Percentiles rank a stretch among this genome's conserved stretches.
Conservation (phyloP, 2,113 vertebrate species). For the Dipodomys stephensi region DNA sequence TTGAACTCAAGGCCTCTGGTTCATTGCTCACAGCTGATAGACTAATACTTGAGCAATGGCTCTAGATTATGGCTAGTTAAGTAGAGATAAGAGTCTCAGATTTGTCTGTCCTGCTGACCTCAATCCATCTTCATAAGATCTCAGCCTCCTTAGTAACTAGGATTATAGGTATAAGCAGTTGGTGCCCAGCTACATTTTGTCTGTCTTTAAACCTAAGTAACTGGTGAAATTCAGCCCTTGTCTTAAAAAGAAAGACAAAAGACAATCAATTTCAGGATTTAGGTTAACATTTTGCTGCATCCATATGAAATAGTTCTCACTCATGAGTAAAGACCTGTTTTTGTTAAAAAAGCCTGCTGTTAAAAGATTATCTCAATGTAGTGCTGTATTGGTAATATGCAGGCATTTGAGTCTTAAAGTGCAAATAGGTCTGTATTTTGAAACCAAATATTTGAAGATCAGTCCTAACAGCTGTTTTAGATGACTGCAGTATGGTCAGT, state of each 20-base stretch:
- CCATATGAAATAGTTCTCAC: constrained; percentile 44
- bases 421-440: constrained; percentile 73
- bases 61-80: no score
- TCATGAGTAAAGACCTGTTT: constrained; percentile 56
- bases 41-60: no score
- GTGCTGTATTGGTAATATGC: constrained; percentile 2
- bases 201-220: constrained; percentile 37
- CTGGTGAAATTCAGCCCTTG: neutral
- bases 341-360: constrained; percentile 51
- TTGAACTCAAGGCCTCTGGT: no score
- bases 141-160: no score
- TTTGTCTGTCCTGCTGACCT: no score
- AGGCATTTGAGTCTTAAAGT: constrained; percentile 69
- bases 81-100: no score
- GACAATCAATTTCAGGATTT: constrained; percentile 28
- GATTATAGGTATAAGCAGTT: no score
- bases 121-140: no score
- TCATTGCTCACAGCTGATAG: no score
- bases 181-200: no score
- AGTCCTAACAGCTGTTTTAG: constrained; percentile 69
- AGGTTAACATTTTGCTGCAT: constrained; percentile 28
- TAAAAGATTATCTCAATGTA: constrained; percentile 44
- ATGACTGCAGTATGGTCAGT: constrained; percentile 66
- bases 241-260: neutral
- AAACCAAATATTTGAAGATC: constrained; percentile 75